Base-by-base conservation (phyloP, 2,113 vertebrate genomes). In the Gopherus evgoodei region DNA sequence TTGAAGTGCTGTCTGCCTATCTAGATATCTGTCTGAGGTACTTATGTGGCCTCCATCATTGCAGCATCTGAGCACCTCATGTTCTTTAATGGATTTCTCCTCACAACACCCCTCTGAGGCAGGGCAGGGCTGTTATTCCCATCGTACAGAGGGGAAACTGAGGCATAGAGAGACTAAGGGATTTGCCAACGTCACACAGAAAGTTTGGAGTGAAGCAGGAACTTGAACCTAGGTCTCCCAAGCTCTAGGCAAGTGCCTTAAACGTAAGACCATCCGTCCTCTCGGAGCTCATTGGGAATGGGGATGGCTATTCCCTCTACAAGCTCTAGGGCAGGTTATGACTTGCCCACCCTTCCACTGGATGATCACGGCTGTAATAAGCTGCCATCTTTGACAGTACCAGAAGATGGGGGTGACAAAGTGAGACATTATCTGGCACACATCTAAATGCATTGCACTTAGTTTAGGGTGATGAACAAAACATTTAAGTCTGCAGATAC, bases 401-500 rank as follows among this genome's bases (percentile, higher is more conserved):
- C 54, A 52, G 94, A 27, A 95, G 11, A 52, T 75, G 78, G 3
- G 1, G 81, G 50, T 50, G 84, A 88, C 79, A 57, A 95, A 93
- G 80, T 2, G 0, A 35, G 35, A 91, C 0, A 0, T 75, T 92
- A 95, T 94, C 81, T 87, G 42, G 62, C 89, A 81, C 95, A 72
- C 38, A 96, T 92, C 91, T 94, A 88, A 95, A 96, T 83, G 42
- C 86, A 83, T 95, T 93, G 90, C 78, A n/a, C 72, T 57, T 90
- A 90, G 87, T 84, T 92, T 94, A 95, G 57, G 79, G 91, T 1
- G 5, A 93, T 76, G 62, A 96, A 91, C 72, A 94, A 83, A 91
- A 95, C 65, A 81, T 11, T 88, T 4, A 91, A 69, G 83, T 4
- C 81, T 87, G 44, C 50, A 94, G 89, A 94, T 79, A 92, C n/a